phyloP scores from a whole-genome alignment of 2,888 invertebrate genomes.

The Agrilus cyanescens region DNA sequence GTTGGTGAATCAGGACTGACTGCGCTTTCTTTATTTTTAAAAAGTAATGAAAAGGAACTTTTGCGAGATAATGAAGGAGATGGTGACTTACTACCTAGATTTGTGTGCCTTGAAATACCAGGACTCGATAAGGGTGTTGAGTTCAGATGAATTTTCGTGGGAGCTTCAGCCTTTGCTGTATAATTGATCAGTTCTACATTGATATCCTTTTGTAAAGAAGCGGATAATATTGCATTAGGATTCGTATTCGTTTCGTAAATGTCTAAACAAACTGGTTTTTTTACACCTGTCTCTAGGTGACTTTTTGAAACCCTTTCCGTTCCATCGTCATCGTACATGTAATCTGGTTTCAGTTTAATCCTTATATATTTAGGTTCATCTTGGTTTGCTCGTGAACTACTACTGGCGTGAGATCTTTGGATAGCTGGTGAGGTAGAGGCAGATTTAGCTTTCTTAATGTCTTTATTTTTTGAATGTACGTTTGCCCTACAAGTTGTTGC shows the following conservation, averaged over 20 bases:
- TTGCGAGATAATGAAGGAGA: constrained; percentile 66
- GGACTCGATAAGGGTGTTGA: constrained; percentile 37
- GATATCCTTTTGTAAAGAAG: constrained; percentile 22
- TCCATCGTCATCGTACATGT: constrained; percentile 51
- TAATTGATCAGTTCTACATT: constrained; percentile 12
- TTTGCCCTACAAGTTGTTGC: constrained; percentile 5
- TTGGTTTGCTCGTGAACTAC: constrained; percentile 13
- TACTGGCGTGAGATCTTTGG: constrained; percentile 8
- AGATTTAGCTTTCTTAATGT: constrained; percentile 15
- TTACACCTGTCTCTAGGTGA: constrained; percentile 27
- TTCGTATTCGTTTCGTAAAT: constrained; percentile 34
- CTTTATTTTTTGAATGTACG: constrained; percentile 7
- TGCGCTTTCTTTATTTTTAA: constrained; percentile 58
- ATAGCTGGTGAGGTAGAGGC: constrained; percentile 11
- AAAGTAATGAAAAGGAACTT: constrained; percentile 71
- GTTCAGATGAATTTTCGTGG: constrained; percentile 13
- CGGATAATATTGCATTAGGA: constrained; percentile 8
- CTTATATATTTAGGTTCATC: constrained; percentile 44
- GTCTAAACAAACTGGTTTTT: constrained; percentile 51
- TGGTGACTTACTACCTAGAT: constrained; percentile 39
- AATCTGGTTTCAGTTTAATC: constrained; percentile 63
- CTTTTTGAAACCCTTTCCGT: constrained; percentile 32
- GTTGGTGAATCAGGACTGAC: constrained; percentile 53
- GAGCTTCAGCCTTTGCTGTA: constrained; percentile 12
- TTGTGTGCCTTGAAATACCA: constrained; percentile 31